Percentiles rank a stretch among this genome's conserved stretches.
Conservation (phyloP, 2,888 invertebrate species). For the Trimorus sp. region DNA sequence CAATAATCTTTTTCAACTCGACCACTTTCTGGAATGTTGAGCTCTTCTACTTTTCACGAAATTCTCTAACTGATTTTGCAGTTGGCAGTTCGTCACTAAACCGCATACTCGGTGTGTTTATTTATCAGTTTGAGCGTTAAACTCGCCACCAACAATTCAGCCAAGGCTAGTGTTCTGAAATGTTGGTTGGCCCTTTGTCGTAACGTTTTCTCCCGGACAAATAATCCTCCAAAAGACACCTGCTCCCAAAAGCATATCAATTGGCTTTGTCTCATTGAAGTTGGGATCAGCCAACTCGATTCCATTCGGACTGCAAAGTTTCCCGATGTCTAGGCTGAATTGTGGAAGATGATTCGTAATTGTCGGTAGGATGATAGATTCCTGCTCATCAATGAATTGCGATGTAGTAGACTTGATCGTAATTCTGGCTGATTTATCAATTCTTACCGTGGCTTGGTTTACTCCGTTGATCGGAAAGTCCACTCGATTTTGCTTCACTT, state of each 20-base stretch:
- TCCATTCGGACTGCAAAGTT: background rate
- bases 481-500: no score
- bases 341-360: slow-evolving; percentile 15
- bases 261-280: slow-evolving; percentile 2
- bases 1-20: slow-evolving; percentile 5
- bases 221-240: slow-evolving; percentile 41
- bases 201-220: slow-evolving; percentile 16
- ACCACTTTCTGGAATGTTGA: slow-evolving; percentile 1
- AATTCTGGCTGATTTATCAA: no score
- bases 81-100: no score
- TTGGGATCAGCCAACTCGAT: slow-evolving; percentile 30
- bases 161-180: slow-evolving; percentile 28
- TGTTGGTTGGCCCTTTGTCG: slow-evolving; percentile 15
- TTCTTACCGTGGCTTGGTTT: no score
- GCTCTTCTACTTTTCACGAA: slow-evolving; percentile 32
- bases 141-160: slow-evolving; percentile 47
- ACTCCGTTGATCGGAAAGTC: no score
- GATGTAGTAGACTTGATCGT: background rate
- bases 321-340: background rate
- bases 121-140: background rate
- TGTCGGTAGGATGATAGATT: slow-evolving; percentile 6
- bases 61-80: background rate
- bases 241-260: slow-evolving; percentile 34
- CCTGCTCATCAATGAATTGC: background rate
- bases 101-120: no score